Percentiles rank a stretch among this genome's conserved stretches.
Conservation (phyloP, 1,140 invertebrate species). For the Anthonomus grandis region DNA sequence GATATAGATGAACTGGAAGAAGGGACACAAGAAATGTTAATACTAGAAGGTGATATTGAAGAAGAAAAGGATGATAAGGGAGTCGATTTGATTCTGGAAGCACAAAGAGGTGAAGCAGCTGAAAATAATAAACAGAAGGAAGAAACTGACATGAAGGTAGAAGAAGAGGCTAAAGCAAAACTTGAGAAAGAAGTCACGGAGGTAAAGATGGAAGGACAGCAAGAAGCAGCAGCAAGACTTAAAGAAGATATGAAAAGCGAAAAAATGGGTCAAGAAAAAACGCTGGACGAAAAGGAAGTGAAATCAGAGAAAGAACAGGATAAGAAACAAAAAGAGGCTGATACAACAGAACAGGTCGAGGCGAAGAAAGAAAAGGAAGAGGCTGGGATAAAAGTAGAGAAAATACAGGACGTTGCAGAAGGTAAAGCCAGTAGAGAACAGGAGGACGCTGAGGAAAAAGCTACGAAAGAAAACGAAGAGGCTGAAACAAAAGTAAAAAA, state of each 20-base stretch:
- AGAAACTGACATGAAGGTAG: constrained; percentile 28
- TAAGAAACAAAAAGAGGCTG: constrained; percentile 18
- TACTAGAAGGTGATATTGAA: background rate
- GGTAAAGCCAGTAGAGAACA: constrained; percentile 22
- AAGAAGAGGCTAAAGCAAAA: constrained; percentile 31
- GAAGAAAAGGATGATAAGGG: constrained; percentile 5
- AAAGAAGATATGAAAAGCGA: background rate
- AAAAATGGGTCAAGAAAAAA: constrained; percentile 6
- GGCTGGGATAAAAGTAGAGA: constrained; percentile 27
- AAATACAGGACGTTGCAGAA: constrained; percentile 32
- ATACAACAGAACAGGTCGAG: constrained; percentile 24
- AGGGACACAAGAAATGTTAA: constrained; percentile 13
- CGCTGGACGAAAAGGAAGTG: constrained; percentile 20
- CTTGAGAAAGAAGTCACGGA: constrained; percentile 26
- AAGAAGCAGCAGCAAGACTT: background rate
- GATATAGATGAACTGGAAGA: constrained; percentile 19
- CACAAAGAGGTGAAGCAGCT: background rate
- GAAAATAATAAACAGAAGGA: constrained; percentile 20
- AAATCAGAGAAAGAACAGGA: constrained; percentile 8
- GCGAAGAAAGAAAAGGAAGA: constrained; percentile 33
- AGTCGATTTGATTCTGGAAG: constrained; percentile 12
- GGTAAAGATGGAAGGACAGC: constrained; percentile 1
- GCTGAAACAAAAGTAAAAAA: constrained; percentile 31
- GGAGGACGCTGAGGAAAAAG: constrained; percentile 24
- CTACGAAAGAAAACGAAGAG: constrained; percentile 25